A percentile compares a stretch with the other conserved stretches of the same genome.
phyloP scores from a whole-genome alignment of 2,888 invertebrate species.

The Pantelozetes paolii region DNA sequence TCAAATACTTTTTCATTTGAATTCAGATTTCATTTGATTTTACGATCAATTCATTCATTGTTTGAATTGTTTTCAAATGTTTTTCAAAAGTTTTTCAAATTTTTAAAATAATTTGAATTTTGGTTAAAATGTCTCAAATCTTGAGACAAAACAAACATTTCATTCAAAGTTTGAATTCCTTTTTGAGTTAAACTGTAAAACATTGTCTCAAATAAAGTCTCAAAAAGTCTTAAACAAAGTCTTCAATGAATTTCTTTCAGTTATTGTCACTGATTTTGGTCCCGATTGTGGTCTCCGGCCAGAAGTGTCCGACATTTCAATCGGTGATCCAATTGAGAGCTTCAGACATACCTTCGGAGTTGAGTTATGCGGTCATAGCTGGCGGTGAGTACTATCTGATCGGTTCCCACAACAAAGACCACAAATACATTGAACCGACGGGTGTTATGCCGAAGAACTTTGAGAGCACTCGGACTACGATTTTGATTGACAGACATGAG shows the following conservation, averaged over 20 bases:
- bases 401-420: background rate
- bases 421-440: background rate
- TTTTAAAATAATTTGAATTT: no score
- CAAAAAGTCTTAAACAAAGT: no score
- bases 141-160: no score
- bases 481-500: background rate
- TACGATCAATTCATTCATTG: no score
- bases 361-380: background rate
- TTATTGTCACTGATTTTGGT: background rate
- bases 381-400: constrained; percentile 5
- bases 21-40: no score
- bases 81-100: no score
- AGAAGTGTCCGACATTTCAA: constrained; percentile 16
- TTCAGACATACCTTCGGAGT: background rate
- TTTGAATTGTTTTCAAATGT: no score
- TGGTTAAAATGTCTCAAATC: no score
- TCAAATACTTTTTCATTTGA: no score
- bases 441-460: constrained; percentile 8
- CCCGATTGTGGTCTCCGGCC: background rate
- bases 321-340: background rate
- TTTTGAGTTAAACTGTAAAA: no score
- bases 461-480: background rate
- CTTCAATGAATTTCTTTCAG: background rate
- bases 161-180: no score
- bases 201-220: no score